Conservation (phyloP, 2,888 invertebrate genomes). For the Syritta pipiens region DNA sequence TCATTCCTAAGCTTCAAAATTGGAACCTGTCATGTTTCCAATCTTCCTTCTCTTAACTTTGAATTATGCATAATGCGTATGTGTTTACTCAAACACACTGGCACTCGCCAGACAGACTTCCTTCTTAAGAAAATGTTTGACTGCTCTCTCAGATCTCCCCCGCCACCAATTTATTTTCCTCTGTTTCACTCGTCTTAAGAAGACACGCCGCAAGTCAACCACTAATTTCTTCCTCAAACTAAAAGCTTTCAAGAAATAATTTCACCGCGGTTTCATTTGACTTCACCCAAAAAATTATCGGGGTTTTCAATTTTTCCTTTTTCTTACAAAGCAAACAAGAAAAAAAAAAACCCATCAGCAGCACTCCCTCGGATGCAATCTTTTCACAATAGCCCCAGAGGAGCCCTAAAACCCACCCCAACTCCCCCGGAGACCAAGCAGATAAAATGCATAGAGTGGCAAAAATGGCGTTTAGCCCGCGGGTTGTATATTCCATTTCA, state of each 20-base stretch:
- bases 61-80: too few relatives aligned
- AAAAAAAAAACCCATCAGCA: neutral
- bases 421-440: neutral
- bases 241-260: too few relatives aligned
- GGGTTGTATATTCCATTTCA: constrained; percentile 56
- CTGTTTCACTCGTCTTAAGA: too few relatives aligned
- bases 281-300: constrained; percentile 55
- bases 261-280: constrained; percentile 19
- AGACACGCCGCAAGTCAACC: neutral
- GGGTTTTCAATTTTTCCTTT: constrained; percentile 63
- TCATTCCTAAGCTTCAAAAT: too few relatives aligned
- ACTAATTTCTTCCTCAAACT: constrained; percentile 4
- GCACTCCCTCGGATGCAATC: constrained; percentile 55
- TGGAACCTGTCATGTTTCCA: too few relatives aligned
- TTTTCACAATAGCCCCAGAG: constrained; percentile 62
- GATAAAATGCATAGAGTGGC: constrained; percentile 62
- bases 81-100: too few relatives aligned
- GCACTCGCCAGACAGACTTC: too few relatives aligned
- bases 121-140: too few relatives aligned
- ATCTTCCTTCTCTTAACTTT: too few relatives aligned
- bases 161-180: too few relatives aligned
- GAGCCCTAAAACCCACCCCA: constrained; percentile 45
- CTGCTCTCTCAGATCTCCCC: too few relatives aligned
- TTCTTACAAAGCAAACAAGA: constrained; percentile 20
- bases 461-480: constrained; percentile 49